phyloP scores from a whole-genome alignment of 1,140 invertebrate species.

The Geopemphigus sp. region DNA sequence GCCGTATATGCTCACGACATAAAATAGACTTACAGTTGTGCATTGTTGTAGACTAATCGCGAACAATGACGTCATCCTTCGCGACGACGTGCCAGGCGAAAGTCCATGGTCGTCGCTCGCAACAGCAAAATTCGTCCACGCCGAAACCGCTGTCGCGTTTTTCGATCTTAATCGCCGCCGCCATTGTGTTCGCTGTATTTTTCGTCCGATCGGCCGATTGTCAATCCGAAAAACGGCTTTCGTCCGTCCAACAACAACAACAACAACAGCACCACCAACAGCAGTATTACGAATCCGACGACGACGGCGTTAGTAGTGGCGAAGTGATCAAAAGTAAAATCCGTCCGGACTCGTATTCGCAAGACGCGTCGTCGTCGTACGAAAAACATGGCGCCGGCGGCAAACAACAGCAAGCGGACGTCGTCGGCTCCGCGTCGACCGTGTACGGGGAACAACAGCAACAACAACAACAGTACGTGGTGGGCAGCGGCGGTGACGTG shows the following conservation, averaged over 20 bases:
- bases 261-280: slow-evolving; percentile 20
- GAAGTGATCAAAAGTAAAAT: slow-evolving; percentile 40
- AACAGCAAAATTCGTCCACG: too few species aligned
- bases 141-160: not conserved
- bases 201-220: not conserved
- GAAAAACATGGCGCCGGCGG: not conserved
- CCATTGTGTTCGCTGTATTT: not conserved
- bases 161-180: not conserved
- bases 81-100: slow-evolving; percentile 7
- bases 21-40: too few species aligned
- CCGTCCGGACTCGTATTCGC: slow-evolving; percentile 23
- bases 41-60: slow-evolving; percentile 23
- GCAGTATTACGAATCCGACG: slow-evolving; percentile 16
- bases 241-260: slow-evolving; percentile 24
- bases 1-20: too few species aligned
- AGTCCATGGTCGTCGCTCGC: not conserved
- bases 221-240: slow-evolving; percentile 17
- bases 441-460: slow-evolving; percentile 24
- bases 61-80: slow-evolving; percentile 16
- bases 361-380: slow-evolving; percentile 3
- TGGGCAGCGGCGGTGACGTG: not conserved
- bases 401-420: slow-evolving; percentile 1
- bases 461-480: slow-evolving; percentile 4
- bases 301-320: not conserved
- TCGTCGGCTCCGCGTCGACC: slow-evolving; percentile 16